Evolutionary conservation across 2,888 invertebrate species (phyloP), one percentile per base, ranked within the genome.

Genomic region (Melitaea athalia): DNA sequence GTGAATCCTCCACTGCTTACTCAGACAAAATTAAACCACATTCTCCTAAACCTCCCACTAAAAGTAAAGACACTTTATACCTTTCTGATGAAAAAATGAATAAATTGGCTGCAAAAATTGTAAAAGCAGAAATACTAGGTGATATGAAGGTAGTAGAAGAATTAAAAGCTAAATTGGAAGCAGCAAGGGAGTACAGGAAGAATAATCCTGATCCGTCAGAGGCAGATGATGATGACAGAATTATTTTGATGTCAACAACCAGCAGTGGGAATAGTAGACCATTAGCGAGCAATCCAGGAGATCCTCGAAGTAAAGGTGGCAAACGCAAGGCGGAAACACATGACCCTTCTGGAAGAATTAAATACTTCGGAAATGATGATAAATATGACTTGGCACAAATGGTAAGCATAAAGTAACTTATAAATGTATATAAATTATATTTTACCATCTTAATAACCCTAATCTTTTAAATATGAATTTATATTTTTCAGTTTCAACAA

Each of bases 71-170:
- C 33, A 76, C 59, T 65, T 80, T 85, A 64, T 93, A 94, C 76
- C 85, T 97, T 17, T 95, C 95, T 57, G 96, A 97, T 86, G 95
- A 95, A 75, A 97, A 99, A 85, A 95, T 98, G 94, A 99, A 99
- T 88, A 95, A 96, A 77, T 85, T 99, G 53, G 98, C 96, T 52
- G 98, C 99, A 2, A 98, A 96, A 89, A 94, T 98, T 72, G 92
- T 99, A 0, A 98, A 98, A 92, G 99, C 99, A 14, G 98, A 99
- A 94, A 95, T 99, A 77, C 94, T 98, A 94, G 99, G 98, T 17
- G 95, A 99, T 83, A 88, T 85, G 81, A 94, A 94, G 72, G 83
- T 96, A 64, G 96, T 96, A 0, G 82, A 86, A 49, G 94, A 96
- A 81, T 88, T 99, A 59, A 97, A 97, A 86, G 81, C 86, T 4